Conservation (phyloP, 2,113 vertebrate genomes). For the Megaleporinus macrocephalus region DNA sequence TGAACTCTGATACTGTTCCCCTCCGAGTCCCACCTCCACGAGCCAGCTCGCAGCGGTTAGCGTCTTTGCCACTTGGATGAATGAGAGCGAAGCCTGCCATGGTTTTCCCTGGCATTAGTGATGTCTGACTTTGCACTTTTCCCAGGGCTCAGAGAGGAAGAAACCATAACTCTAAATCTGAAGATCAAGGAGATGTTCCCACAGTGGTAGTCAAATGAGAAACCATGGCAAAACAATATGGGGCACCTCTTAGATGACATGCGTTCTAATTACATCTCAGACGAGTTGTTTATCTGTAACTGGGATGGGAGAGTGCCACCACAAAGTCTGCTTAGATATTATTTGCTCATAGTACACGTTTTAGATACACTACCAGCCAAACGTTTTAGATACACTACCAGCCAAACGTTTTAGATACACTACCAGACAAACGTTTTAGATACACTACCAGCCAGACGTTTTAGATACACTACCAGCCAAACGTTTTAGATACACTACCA, state of each 20-base stretch:
- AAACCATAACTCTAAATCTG: not conserved
- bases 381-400: too few relatives aligned
- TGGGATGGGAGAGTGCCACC: not conserved
- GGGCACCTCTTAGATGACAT: not conserved
- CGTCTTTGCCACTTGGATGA: conserved; percentile 19
- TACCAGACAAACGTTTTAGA: too few relatives aligned
- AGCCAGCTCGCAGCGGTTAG: conserved; percentile 37
- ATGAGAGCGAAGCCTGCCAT: conserved; percentile 29
- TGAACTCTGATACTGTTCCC: conserved; percentile 29
- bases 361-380: too few relatives aligned
- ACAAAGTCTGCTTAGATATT: too few relatives aligned
- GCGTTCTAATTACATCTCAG: conserved; percentile 16
- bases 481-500: too few relatives aligned
- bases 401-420: too few relatives aligned
- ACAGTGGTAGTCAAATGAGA: conserved; percentile 16
- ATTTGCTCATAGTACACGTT: too few relatives aligned
- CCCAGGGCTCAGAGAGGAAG: conserved; percentile 15
- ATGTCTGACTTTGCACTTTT: conserved; percentile 43
- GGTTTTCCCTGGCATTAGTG: conserved; percentile 36
- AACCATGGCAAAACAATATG: not conserved
- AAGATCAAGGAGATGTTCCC: conserved; percentile 33
- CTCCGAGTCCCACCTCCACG: not conserved
- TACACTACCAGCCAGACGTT: too few relatives aligned
- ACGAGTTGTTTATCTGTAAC: conserved; percentile 4
- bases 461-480: too few relatives aligned